Evolutionary conservation across 2,113 vertebrate genomes (phyloP), one percentile per base, ranked within the genome.

Genomic region (Ellobius talpinus): DNA sequence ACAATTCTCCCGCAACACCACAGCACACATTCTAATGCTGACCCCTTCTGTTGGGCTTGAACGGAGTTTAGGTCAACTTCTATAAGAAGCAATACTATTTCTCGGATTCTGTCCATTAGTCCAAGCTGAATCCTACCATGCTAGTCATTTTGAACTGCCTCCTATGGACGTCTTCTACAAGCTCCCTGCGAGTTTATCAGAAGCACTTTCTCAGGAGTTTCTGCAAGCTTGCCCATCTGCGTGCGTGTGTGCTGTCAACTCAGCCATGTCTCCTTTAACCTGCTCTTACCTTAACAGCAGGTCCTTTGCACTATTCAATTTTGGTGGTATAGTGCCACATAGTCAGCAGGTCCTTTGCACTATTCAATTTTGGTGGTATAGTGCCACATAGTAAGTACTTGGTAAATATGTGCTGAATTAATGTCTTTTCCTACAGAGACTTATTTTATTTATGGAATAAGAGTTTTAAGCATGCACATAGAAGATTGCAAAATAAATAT

Each of bases 401-500:
- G 87, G 72, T 73, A 94, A 76, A 70, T 94, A 61, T 88, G 79
- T 77, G 52, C 65, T 93, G 85, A 92, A 86, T 81, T 88, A 72
- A 92, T 92, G 26, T 26, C 82, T 94, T 96, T 88, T 95, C 74
- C 70, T 68, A 65, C 68, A 94, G 55, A n/a, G 58, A 78, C 26
- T 72, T 94, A 63, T 45, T 95, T 87, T 85, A 92, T 92, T 92
- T 90, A 85, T 82, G 45, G 58, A 63, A 86, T 78, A 63, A 92
- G 65, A 93, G 72, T 90, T 94, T 78, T 79, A 96, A 94, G 26
- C 42, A 70, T 86, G 74, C 72, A 63, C 36, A 77, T 55, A 95
- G 81, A 97, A 96, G 31, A 82, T 85, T 82, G 31, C 47, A 96
- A 96, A 96, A 88, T 93, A 96, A 94, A 90, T 96, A 97, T 84